Conservation (phyloP, 2,113 vertebrate genomes). For the Apodemus sylvaticus region DNA sequence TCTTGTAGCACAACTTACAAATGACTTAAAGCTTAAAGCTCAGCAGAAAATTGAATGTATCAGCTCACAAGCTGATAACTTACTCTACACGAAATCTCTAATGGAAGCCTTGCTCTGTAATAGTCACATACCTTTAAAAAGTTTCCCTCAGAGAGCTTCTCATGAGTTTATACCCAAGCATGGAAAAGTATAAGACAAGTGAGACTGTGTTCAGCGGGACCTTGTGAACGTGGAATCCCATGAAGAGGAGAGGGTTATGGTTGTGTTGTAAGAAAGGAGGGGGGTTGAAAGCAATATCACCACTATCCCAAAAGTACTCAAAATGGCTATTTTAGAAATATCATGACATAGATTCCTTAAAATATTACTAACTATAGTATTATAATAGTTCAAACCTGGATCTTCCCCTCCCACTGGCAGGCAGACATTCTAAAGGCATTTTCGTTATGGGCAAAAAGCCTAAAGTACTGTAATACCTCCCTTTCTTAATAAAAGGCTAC, state of each 20-base stretch:
- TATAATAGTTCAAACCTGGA: neutral
- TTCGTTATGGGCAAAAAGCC: neutral
- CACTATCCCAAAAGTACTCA: neutral
- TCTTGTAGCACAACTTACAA: neutral
- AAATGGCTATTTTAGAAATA: constrained; percentile 2
- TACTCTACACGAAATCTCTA: neutral
- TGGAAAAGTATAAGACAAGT: constrained; percentile 22
- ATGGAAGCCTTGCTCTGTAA: neutral
- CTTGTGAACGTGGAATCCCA: constrained; percentile 22
- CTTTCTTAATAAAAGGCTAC: neutral
- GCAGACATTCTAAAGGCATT: neutral
- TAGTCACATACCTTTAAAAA: neutral
- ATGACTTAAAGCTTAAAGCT: constrained; percentile 30
- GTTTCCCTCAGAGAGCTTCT: neutral
- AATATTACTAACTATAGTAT: neutral
- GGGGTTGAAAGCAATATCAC: neutral
- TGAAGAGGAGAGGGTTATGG: neutral
- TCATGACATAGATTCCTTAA: neutral
- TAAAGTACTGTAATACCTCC: neutral
- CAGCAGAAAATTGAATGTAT: neutral
- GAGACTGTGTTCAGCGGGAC: neutral
- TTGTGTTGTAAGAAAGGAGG: constrained; percentile 3
- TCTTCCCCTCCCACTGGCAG: neutral
- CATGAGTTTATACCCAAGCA: neutral
- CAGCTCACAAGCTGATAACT: neutral